Evolutionary conservation across 2,797 vertebrate species (phyloP), one percentile per base, ranked within the genome.

Genomic region (Lerista edwardsae): DNA sequence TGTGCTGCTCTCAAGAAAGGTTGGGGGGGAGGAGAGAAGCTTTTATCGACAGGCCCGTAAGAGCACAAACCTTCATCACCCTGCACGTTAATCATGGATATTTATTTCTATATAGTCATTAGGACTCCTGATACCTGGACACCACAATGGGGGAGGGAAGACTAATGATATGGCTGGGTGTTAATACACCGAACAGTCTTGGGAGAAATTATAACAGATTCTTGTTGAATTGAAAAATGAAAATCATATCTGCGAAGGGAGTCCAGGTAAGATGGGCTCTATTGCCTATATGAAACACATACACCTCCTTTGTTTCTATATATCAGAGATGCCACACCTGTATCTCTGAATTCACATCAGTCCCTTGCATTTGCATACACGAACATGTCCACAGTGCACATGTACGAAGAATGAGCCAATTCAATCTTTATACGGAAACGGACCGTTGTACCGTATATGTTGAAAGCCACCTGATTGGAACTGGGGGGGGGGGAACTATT

Each of bases 1-100:
- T 97, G 97, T 98, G 97, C 93, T 97, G 98, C 98, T 98, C 98
- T 98, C 98, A 97, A 97, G 85, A 94, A 94, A 51, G 55, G 11
- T 79, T 55, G 61, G 3, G 36, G 68, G 3, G 14, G 51, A 27
- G 27, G 29, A 51, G 14, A 62, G 71, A 83, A 23, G 86, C 86
- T 62, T 90, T 12, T 51, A 64, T 14, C 79, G 87, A 75, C 86
- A 72, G 94, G 94, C 94, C 93, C 95, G 89, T 62, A 62, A 81
- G 91, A 36, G 75, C 75, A 85, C 87, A 69, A 31, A 64, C 41
- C 75, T 79, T 86, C 14, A 69, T n/a, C 72, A 74, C 55, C 0
- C 23, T 29, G 25, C 1, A 25, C 44, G 3, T 77, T 84, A 25
- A 1, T 80, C n/a, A 1, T 15, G 19, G 4, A 14, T 55, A 61